These are phyloP conservation scores for Cheilosia vernalis DNA, from an alignment of 2,888 invertebrate species.

Conservation along the genomic window DNA sequence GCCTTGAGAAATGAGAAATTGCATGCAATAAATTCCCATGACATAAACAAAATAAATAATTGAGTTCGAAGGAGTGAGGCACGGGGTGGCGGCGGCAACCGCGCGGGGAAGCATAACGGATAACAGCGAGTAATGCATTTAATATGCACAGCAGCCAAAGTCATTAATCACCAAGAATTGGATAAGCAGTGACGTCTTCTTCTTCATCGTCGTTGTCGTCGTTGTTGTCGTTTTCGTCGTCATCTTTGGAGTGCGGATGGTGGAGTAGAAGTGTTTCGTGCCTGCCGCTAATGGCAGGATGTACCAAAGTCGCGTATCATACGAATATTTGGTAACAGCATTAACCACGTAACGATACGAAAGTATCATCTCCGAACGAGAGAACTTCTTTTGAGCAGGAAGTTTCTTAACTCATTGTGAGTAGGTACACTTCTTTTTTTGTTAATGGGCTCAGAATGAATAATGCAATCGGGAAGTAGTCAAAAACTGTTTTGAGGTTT, in stretches of 20 bases:
- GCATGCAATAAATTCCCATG: conserved; percentile 80
- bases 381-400: conserved; percentile 41
- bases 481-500: too few species aligned
- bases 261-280: conserved; percentile 7
- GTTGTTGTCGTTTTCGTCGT: conserved; percentile 18
- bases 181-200: conserved; percentile 73
- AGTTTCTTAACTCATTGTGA: conserved; percentile 50
- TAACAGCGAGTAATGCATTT: conserved; percentile 68
- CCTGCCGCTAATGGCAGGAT: conserved; percentile 63
- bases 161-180: conserved; percentile 70
- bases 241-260: conserved; percentile 13
- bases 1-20: conserved; percentile 78
- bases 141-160: conserved; percentile 74
- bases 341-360: conserved; percentile 51
- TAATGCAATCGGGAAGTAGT: too few species aligned
- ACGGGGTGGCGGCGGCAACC: conserved; percentile 12
- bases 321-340: conserved; percentile 48
- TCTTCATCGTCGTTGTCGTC: conserved; percentile 48
- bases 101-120: conserved; percentile 50
- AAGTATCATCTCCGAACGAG: conserved; percentile 39
- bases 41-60: conserved; percentile 81
- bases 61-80: conserved; percentile 76
- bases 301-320: conserved; percentile 57
- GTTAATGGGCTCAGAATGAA: too few species aligned
- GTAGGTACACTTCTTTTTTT: background rate